These are phyloP conservation scores for Chesias legatella DNA, from an alignment of 2,888 invertebrate species.

Conservation along the genomic window DNA sequence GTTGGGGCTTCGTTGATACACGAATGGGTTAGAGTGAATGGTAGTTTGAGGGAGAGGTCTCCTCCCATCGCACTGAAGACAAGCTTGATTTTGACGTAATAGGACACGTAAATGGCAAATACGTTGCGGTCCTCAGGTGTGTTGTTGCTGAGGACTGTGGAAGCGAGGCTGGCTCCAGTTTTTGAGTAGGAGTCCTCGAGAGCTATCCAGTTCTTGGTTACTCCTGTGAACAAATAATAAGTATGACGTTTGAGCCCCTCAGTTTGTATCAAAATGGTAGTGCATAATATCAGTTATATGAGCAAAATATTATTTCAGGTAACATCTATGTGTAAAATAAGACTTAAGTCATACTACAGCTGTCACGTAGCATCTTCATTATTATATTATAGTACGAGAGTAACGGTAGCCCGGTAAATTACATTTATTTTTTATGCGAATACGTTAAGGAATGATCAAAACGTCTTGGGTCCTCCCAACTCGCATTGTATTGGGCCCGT, in stretches of 20 bases:
- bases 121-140: slow-evolving; percentile 89
- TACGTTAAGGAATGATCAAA: too few relatives aligned
- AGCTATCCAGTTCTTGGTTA: slow-evolving; percentile 95
- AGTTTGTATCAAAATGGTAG: too few relatives aligned
- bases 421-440: too few relatives aligned
- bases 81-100: slow-evolving; percentile 93
- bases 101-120: slow-evolving; percentile 94
- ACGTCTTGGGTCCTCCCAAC: too few relatives aligned
- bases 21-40: slow-evolving; percentile 89
- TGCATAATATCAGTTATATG: too few relatives aligned
- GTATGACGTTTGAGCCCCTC: background rate
- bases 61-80: slow-evolving; percentile 90
- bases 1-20: slow-evolving; percentile 82
- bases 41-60: slow-evolving; percentile 88
- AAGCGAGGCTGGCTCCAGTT: slow-evolving; percentile 82
- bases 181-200: slow-evolving; percentile 91
- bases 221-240: slow-evolving; percentile 70
- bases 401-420: too few relatives aligned
- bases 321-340: too few relatives aligned
- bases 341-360: slow-evolving; percentile 1
- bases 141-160: slow-evolving; percentile 78
- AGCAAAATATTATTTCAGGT: too few relatives aligned
- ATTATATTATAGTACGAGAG: too few relatives aligned
- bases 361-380: background rate
- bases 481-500: too few relatives aligned